Percentiles rank a stretch among this genome's conserved stretches.
phyloP scores from a whole-genome alignment of 2,797 vertebrate genomes.

The Knipowitschia caucasica region DNA sequence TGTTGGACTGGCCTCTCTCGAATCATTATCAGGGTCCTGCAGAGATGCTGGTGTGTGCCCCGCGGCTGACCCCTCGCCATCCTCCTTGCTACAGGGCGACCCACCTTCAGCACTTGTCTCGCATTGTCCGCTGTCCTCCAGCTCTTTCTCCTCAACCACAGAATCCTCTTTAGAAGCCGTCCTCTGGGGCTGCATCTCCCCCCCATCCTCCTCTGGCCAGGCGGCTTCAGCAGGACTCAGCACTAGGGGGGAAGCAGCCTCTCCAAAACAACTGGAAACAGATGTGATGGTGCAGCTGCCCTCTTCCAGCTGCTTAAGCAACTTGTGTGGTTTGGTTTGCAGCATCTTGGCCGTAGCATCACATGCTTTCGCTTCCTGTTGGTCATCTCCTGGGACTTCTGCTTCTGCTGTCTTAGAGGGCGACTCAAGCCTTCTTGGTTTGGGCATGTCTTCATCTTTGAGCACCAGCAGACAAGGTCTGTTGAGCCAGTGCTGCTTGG shows the following conservation, averaged over 20 bases:
- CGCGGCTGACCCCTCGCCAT: slow-evolving; percentile 48
- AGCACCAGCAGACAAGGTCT: slow-evolving; percentile 80
- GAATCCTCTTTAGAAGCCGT: slow-evolving; percentile 93
- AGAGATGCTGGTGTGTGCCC: slow-evolving; percentile 29
- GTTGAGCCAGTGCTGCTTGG: slow-evolving; percentile 84
- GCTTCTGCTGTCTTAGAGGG: slow-evolving; percentile 49
- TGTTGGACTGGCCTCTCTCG: slow-evolving; percentile 73
- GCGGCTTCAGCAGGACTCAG: slow-evolving; percentile 59
- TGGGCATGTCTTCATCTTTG: slow-evolving; percentile 60
- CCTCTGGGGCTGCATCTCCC: slow-evolving; percentile 75
- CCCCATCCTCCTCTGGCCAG: slow-evolving; percentile 61
- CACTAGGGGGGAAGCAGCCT: slow-evolving; percentile 61
- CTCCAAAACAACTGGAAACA: slow-evolving; percentile 67
- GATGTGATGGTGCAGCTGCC: slow-evolving; percentile 72
- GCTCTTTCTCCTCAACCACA: slow-evolving; percentile 95
- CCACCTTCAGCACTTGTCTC: slow-evolving; percentile 69
- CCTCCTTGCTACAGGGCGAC: slow-evolving; percentile 33
- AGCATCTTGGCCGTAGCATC: slow-evolving; percentile 27
- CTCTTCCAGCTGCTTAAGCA: slow-evolving; percentile 53
- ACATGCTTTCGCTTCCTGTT: slow-evolving; percentile 43
- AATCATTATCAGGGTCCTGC: slow-evolving; percentile 81
- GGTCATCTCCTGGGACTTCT: slow-evolving; percentile 35
- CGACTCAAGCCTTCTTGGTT: slow-evolving; percentile 47
- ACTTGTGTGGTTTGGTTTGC: slow-evolving; percentile 19
- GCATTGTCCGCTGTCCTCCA: slow-evolving; percentile 87